A percentile compares a stretch with the other conserved stretches of the same genome.
Evolutionary conservation across 2,888 invertebrate species (phyloP).

Genomic region (Ryuthela nishihirai): DNA sequence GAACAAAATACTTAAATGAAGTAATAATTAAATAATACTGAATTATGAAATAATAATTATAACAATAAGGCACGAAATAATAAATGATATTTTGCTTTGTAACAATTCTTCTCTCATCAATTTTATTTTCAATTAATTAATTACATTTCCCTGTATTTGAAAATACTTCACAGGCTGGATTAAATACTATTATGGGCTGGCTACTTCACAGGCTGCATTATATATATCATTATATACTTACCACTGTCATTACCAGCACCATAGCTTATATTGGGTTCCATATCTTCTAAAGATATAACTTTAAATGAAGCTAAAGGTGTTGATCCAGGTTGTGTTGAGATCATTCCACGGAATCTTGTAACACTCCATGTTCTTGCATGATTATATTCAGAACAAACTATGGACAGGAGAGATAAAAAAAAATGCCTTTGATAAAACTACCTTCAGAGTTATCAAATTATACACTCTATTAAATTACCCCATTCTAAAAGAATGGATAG

Average conservation of each 20-base stretch:
- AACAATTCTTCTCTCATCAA: no score
- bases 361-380: constrained; percentile 97
- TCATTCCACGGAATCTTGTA: constrained; percentile 95
- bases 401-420: not conserved
- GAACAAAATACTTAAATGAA: no score
- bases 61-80: no score
- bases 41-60: no score
- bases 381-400: constrained; percentile 88
- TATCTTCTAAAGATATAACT: constrained; percentile 74
- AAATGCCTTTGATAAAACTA: not conserved
- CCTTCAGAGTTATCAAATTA: not conserved
- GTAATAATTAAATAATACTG: no score
- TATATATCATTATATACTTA: no score
- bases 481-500: not conserved
- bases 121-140: no score
- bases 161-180: no score
- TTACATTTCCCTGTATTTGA: no score
- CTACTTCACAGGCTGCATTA: no score
- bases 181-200: no score
- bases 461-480: not conserved
- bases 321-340: constrained; percentile 97
- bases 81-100: no score
- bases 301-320: constrained; percentile 97
- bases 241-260: constrained; percentile 64
- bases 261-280: constrained; percentile 53